Evolutionary conservation across 2,888 invertebrate genomes (phyloP).

Genomic region (Pteria penguin): DNA sequence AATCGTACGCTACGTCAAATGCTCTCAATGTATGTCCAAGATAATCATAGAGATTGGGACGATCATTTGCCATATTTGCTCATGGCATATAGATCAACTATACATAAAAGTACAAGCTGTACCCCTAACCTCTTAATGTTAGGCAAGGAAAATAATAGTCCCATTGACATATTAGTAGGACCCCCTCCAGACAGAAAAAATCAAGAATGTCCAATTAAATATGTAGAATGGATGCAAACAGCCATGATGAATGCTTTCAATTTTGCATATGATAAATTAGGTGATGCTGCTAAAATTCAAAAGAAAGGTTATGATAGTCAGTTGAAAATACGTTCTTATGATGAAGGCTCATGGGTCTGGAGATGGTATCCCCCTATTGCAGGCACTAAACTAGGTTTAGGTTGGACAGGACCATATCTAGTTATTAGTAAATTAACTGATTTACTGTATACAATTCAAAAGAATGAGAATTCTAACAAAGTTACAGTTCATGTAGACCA

Average conservation of each 20-base stretch:
- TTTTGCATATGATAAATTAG: slow-evolving; percentile 35
- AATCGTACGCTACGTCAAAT: slow-evolving; percentile 38
- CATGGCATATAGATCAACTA: slow-evolving; percentile 27
- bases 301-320: slow-evolving; percentile 37
- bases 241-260: slow-evolving; percentile 28
- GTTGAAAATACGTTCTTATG: slow-evolving; percentile 35
- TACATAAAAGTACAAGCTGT: slow-evolving; percentile 43
- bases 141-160: slow-evolving; percentile 41
- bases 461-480: background rate
- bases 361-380: slow-evolving; percentile 44
- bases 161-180: slow-evolving; percentile 52
- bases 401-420: slow-evolving; percentile 42
- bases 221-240: slow-evolving; percentile 39
- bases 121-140: slow-evolving; percentile 47
- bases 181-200: too few relatives aligned
- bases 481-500: slow-evolving; percentile 41
- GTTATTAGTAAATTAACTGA: slow-evolving; percentile 31
- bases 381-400: slow-evolving; percentile 36
- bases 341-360: slow-evolving; percentile 35
- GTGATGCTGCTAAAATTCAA: slow-evolving; percentile 34
- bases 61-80: too few relatives aligned
- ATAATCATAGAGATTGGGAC: too few relatives aligned
- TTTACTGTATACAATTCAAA: slow-evolving; percentile 32
- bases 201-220: too few relatives aligned
- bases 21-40: slow-evolving; percentile 29